Percentiles rank a stretch among this genome's conserved stretches.
These are phyloP conservation scores for Ciconia boyciana DNA, from an alignment of 2,113 vertebrate species.

Conservation along the genomic window DNA sequence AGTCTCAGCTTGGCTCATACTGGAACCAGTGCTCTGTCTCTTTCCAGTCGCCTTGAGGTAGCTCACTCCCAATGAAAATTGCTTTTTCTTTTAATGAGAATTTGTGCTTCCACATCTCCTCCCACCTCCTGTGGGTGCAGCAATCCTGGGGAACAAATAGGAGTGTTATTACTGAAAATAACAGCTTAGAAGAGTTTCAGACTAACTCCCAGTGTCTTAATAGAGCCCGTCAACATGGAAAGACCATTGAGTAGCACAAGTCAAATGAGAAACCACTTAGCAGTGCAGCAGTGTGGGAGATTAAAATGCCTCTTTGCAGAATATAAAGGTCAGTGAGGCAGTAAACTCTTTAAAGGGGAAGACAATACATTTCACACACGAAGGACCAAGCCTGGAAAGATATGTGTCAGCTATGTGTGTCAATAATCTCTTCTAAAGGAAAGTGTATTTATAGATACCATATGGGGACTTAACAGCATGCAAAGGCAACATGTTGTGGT, in stretches of 20 bases:
- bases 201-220: constrained; percentile 57
- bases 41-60: neutral
- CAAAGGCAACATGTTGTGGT: neutral
- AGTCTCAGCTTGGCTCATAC: neutral
- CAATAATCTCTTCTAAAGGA: neutral
- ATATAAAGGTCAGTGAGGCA: constrained; percentile 75
- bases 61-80: neutral
- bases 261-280: constrained; percentile 73
- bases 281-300: constrained; percentile 42
- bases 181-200: constrained; percentile 45
- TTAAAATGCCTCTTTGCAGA: constrained; percentile 69
- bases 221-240: constrained; percentile 57
- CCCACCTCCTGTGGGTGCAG: neutral
- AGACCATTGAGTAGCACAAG: constrained; percentile 64
- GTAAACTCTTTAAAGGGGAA: constrained; percentile 65
- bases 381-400: neutral
- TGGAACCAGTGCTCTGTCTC: neutral
- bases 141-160: neutral
- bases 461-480: neutral
- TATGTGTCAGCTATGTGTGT: neutral
- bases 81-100: constrained; percentile 12
- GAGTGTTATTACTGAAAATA: constrained; percentile 47
- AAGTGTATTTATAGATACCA: neutral
- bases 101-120: neutral
- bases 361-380: constrained; percentile 51